Base-by-base conservation (phyloP, 2,888 invertebrate species). In the Halictus quadricinctus region DNA sequence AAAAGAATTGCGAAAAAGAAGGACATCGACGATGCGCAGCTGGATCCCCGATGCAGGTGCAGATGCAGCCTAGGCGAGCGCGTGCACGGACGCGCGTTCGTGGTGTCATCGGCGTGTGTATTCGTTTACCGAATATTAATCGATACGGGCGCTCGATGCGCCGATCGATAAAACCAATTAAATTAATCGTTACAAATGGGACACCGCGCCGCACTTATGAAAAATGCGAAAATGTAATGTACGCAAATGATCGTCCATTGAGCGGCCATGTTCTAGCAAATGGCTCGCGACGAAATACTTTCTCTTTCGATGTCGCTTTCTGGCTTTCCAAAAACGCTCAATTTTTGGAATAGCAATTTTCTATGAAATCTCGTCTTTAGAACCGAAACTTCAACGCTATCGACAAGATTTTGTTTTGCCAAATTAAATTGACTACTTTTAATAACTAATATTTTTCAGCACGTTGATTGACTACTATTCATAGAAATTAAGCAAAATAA, bases 11-110 rank as follows among this genome's bases (percentile, higher is more conserved):
- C 36, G 36, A 18, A 41, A 69, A 69, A 69, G 66, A 69, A 41
- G 66, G 36, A 41, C 82, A 75, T 73, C 64, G 66, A 41, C 80
- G 79, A 29, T 76, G 86, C 88, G 89, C 89, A 89, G 88, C 89
- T 89, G 89, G 80, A 83, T 83, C 75, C 72, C 46, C 81, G 84
- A 83, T 77, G 85, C 80, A 79, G 79, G 79, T 79, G 79, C 79
- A 72, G 60, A 60, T 60, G 78, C 78, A 72, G 72, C 66, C 58
- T 79, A 77, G 76, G 76, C 36, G n/a, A 54, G 18, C 29, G 69
- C 36, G 41, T 50, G 69, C 43, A 48, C 69, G 54, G 10, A n/a
- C n/a, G 76, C 48, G 48, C 66, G 29, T 54, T 58, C 43, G 1
- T 75, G 58, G 50, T 78, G 86, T 82, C 85, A 74, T 79, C 81